Evolutionary conservation across 1,140 invertebrate species (phyloP), one percentile per base, ranked within the genome.

Genomic region (Akabosia matsudoensis): DNA sequence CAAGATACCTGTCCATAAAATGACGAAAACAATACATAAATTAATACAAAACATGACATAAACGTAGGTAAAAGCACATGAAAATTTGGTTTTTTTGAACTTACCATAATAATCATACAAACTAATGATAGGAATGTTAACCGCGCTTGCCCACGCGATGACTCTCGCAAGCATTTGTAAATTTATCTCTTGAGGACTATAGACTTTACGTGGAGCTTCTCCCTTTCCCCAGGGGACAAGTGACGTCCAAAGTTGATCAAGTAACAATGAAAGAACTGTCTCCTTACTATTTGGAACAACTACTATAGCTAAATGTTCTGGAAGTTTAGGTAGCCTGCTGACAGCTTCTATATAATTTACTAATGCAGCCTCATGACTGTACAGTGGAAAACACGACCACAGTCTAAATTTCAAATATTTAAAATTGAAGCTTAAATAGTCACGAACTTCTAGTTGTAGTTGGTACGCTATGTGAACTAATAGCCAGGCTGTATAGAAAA

Each of bases 101-200:
- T 77, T 67, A 81, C 80, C 80, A 74, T 76, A 52, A 73, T 79
- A 79, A 73, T 81, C 80, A 73, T 81, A 81, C 26, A 81, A 51
- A 61, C 76, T 81, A 45, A 81, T 56, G 14, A 75, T 52, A 52
- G 76, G 78, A 73, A 79, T 79, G 34, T 77, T 34, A 24, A 74
- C 76, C 14, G 72, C 75, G 74, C 76, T 79, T 0, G 78, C 73
- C 78, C 78, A 81, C 13, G 61, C 70, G 30, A 81, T 70, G 13
- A 79, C 72, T 74, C 70, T 79, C n/a, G 78, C 76, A 13, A 81
- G 34, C 2, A 51, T n/a, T 33, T 75, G 64, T 4, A 80, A 33
- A 51, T 80, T 73, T 18, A 70, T 67, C 14, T 34, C 31, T 31
- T 78, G 13, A 7, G 37, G 37, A 10, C n/a, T n/a, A n/a, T n/a